Percentiles rank a stretch among this genome's conserved stretches.
phyloP scores from a whole-genome alignment of 2,888 invertebrate species.

The Hirtodrosophila confusa region DNA sequence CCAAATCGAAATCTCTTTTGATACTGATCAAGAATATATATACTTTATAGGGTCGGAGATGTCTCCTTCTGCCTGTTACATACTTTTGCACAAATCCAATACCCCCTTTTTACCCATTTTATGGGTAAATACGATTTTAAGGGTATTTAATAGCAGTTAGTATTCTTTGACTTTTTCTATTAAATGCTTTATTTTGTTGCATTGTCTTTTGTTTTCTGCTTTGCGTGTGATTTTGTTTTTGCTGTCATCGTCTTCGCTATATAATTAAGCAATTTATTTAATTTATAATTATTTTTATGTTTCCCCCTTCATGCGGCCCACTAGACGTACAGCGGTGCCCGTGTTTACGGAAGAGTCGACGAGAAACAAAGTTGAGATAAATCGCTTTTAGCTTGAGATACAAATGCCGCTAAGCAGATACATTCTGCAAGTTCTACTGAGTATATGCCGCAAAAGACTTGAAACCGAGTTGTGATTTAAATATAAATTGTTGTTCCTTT shows the following conservation, averaged over 20 bases:
- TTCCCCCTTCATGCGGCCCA: slow-evolving; percentile 6
- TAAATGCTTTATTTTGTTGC: slow-evolving; percentile 14
- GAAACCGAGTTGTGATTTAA: slow-evolving; percentile 59
- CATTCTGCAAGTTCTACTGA: background rate
- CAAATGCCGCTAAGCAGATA: slow-evolving; percentile 6
- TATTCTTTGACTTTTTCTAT: background rate
- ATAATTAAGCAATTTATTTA: slow-evolving; percentile 58
- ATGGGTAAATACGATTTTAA: background rate
- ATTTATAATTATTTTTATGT: slow-evolving; percentile 56
- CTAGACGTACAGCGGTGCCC: slow-evolving; percentile 71
- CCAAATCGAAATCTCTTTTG: too few species aligned
- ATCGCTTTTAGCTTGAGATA: slow-evolving; percentile 64
- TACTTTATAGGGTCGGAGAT: too few species aligned
- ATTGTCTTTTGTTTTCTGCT: slow-evolving; percentile 20
- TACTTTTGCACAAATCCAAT: too few species aligned
- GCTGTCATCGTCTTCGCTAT: slow-evolving; percentile 14
- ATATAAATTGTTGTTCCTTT: slow-evolving; percentile 24
- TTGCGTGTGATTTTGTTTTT: slow-evolving; percentile 33
- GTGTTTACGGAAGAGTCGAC: slow-evolving; percentile 64
- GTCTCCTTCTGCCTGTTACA: too few species aligned
- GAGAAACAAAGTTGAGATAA: slow-evolving; percentile 70
- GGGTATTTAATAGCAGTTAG: slow-evolving; percentile 23
- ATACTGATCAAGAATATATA: too few species aligned
- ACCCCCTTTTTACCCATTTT: too few species aligned
- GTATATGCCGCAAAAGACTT: slow-evolving; percentile 44